Evolutionary conservation across 2,888 invertebrate genomes (phyloP).

Genomic region (Toxonevra muliebris): DNA sequence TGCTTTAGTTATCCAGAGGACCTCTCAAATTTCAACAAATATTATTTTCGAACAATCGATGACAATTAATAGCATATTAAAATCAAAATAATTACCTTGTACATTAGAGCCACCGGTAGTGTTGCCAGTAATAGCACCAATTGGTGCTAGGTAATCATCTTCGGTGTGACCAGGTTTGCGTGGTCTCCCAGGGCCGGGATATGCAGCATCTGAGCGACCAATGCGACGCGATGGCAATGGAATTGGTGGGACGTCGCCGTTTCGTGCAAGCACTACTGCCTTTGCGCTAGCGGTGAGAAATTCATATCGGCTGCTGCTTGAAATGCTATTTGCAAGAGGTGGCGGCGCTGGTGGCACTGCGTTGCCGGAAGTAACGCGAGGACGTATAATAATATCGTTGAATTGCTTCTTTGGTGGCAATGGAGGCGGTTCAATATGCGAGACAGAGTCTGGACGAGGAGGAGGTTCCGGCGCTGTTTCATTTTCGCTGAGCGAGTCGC

Average conservation of each 20-base stretch:
- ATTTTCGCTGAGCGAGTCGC: conserved; percentile 65
- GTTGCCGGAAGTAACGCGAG: conserved; percentile 50
- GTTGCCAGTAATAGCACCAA: conserved; percentile 57
- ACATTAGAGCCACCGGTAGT: neutral
- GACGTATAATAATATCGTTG: conserved; percentile 68
- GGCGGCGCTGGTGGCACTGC: conserved; percentile 36
- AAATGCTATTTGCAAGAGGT: conserved; percentile 23
- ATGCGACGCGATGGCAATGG: conserved; percentile 70
- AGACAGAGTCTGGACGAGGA: conserved; percentile 62
- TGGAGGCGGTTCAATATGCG: conserved; percentile 75
- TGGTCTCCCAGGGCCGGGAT: conserved; percentile 66
- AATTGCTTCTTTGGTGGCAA: conserved; percentile 77
- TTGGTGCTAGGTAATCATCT: conserved; percentile 77
- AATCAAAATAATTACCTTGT: neutral
- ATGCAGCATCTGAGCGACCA: conserved; percentile 67
- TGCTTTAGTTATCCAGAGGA: no score
- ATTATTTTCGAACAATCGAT: neutral
- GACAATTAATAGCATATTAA: no score
- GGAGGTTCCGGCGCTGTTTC: conserved; percentile 65
- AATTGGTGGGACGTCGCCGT: conserved; percentile 69
- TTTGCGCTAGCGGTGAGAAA: conserved; percentile 49
- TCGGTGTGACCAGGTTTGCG: conserved; percentile 70
- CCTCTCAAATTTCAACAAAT: neutral
- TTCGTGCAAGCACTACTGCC: conserved; percentile 15
- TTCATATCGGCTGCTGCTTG: conserved; percentile 54